Conservation (phyloP, 2,797 vertebrate species). For the Dendrocincla tyrannina region DNA sequence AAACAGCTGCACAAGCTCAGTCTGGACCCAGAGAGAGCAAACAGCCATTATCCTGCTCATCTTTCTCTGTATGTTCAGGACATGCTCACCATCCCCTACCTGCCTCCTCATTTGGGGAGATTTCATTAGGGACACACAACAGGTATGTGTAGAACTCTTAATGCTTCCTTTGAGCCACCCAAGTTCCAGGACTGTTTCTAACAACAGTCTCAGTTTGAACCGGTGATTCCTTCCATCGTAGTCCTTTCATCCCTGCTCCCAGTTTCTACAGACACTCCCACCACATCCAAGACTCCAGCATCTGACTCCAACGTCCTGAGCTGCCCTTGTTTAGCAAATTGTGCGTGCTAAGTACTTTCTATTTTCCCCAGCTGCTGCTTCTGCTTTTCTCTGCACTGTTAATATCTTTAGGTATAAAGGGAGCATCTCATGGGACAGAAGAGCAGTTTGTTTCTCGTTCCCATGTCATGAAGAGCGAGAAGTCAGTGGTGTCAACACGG, state of each 20-base stretch:
- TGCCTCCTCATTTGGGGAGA: not conserved
- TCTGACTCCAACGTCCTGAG: not conserved
- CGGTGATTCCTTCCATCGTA: rapidly evolving
- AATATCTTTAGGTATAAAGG: not conserved
- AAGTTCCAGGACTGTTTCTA: not conserved
- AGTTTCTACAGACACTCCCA: not conserved
- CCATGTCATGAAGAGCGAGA: not conserved
- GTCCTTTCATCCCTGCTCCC: not conserved
- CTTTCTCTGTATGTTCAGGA: not conserved
- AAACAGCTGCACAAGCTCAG: not conserved
- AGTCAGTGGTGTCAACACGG: not conserved
- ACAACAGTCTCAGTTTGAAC: not conserved
- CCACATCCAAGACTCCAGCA: not conserved
- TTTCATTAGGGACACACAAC: not conserved
- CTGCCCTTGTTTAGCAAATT: not conserved
- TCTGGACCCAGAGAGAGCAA: not conserved
- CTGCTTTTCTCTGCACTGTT: not conserved
- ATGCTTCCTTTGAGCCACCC: not conserved
- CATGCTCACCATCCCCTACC: not conserved
- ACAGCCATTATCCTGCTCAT: not conserved
- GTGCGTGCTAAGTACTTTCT: not conserved
- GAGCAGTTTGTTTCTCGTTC: not conserved
- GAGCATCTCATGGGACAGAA: not conserved
- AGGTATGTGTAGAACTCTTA: not conserved
- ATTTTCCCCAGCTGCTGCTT: not conserved